Evolutionary conservation across 2,113 vertebrate species (phyloP), one percentile per base, ranked within the genome.

Genomic region (Rhadina sibilatrix): DNA sequence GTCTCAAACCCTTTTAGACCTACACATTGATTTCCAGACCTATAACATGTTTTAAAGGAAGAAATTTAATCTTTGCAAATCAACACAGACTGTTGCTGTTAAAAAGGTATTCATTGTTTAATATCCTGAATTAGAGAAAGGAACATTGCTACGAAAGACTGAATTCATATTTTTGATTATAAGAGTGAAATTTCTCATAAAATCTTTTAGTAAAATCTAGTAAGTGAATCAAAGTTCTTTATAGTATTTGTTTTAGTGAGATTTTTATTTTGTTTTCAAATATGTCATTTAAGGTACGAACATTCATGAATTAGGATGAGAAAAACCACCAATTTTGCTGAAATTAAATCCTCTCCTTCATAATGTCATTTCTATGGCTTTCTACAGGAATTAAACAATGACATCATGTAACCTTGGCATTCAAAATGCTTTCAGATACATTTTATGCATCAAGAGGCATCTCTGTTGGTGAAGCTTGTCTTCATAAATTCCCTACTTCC

Each of bases 361-460:
- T 33, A 83, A 82, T 22, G 15, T 57, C 0, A 40, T 63, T 92
- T 90, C 18, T 89, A 3, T 63, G 30, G 6, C 21, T 92, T 90
- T 17, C 42, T 80, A 38, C 2, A 86, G 50, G 23, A 90, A 79
- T 75, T 95, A 42, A 96, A 83, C 20, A 94, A 69, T 69, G 82
- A 12, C 33, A 71, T 89, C 85, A 80, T 24, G 28, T 85, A 92
- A 66, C 23, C 57, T 2, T 83, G 64, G 20, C 56, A 76, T 12
- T 30, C 68, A 70, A 91, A 86, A 88, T 83, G 22, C 6, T 84
- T 92, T 86, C 24, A 87, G 33, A 88, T 54, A 84, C 5, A 57
- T 87, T 96, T 95, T 76, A 83, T 64, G 81, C 79, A 94, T 66
- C 83, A 97, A 83, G 68, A 24, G 89, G 25, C 19, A 84, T 74